Base-by-base conservation (phyloP, 2,888 invertebrate genomes). In the Lepetodrilus schrolli region DNA sequence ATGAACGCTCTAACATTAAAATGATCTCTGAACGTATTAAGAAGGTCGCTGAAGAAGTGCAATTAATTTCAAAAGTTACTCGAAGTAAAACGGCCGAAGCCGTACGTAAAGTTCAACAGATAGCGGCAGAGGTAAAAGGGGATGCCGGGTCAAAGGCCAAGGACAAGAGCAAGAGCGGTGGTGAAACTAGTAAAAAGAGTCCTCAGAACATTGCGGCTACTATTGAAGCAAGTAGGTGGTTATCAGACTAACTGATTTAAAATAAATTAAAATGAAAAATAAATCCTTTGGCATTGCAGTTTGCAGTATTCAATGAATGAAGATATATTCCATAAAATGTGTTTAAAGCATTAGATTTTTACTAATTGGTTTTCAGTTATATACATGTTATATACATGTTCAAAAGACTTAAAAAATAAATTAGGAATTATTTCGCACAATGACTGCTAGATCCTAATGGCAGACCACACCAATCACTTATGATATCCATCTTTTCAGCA, bases 21-120 rank as follows among this genome's bases (percentile, higher is more conserved):
- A 26, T 17, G 4, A 58, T 58, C 7, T 30, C 58, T 1, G 58
- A 58, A 0, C 26, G 30, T 17, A 34, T 58, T 3, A 58, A 58
- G n/a, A n/a, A 58, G 8, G 58, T 58, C 7, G 17, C 26, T n/a
- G 76, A 76, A 8, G 72, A 20, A 7, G 38, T 68, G 13, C 47
- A 43, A n/a, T 21, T 43, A 4, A 30, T 68, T 8, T 68, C 21
- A 2, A 68, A 68, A 17, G 30, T 68, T 2, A 68, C 68, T 21
- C 68, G 30, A 8, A 47, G 21, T 4, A 38, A 47, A 37, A 51
- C 70, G 1, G 4, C 37, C 20, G n/a, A 50, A 38, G 70, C 70
- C 2, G 51, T 51, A n/a, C 37, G 37, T 20, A 71, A 72, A n/a
- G 66, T 36, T 2, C 30, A 72, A 4, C 26, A 66, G 4, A 66